These are phyloP conservation scores for Lepidurus couesii DNA, from an alignment of 1,140 invertebrate genomes.

Conservation along the genomic window DNA sequence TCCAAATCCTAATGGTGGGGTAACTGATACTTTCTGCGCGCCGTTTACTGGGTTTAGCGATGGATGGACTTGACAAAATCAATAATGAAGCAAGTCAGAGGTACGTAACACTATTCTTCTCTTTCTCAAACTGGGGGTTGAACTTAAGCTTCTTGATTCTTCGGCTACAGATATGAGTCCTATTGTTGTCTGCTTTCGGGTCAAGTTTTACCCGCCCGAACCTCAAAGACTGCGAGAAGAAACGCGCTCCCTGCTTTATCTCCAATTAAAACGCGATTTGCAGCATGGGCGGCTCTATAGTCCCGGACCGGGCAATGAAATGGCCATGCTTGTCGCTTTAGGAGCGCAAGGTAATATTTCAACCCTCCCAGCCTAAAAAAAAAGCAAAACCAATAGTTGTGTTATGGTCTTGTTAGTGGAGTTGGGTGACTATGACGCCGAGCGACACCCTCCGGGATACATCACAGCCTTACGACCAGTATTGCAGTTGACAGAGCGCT, in stretches of 20 bases:
- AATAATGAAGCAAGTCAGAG: conserved; percentile 91
- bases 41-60: conserved; percentile 65
- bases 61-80: conserved; percentile 92
- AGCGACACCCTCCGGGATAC: conserved; percentile 82
- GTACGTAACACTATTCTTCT: conserved; percentile 47
- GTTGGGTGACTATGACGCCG: conserved; percentile 86
- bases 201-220: conserved; percentile 92
- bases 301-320: conserved; percentile 66
- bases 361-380: not conserved
- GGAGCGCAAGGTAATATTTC: conserved; percentile 77
- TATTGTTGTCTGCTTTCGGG: conserved; percentile 82
- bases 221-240: conserved; percentile 77
- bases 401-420: conserved; percentile 60
- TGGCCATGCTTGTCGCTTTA: conserved; percentile 80
- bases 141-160: not conserved
- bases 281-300: conserved; percentile 90
- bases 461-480: conserved; percentile 84
- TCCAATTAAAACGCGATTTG: conserved; percentile 89
- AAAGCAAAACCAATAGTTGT: not conserved
- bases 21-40: conserved; percentile 22
- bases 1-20: not conserved
- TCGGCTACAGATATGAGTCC: conserved; percentile 65
- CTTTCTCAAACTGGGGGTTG: not conserved
- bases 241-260: conserved; percentile 84
- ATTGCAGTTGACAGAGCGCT: conserved; percentile 76